A percentile compares a stretch with the other conserved stretches of the same genome.
These are phyloP conservation scores for Petrocephalus sullivani DNA, from an alignment of 2,797 vertebrate species.

Conservation along the genomic window DNA sequence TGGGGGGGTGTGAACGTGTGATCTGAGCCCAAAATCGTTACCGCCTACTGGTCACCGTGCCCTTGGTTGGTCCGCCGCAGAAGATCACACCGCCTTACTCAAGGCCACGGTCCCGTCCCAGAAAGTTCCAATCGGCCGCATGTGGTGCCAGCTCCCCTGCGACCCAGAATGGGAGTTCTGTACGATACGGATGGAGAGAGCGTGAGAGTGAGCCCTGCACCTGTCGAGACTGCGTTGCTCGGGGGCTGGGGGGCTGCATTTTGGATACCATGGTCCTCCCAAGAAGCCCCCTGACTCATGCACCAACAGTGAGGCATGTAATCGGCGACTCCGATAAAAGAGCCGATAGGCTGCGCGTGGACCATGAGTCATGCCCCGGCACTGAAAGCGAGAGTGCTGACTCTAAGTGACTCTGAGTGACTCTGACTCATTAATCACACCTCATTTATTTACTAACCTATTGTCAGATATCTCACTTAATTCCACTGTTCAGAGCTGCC, in stretches of 20 bases:
- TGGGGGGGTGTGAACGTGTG: constrained; percentile 58
- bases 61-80: constrained; percentile 56
- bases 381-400: not conserved
- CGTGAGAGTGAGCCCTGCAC: not conserved
- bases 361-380: not conserved
- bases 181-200: not conserved
- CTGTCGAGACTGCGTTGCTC: not conserved
- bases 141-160: not conserved
- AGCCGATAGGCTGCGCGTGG: not conserved
- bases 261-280: not conserved
- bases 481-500: not conserved
- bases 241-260: not conserved
- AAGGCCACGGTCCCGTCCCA: not conserved
- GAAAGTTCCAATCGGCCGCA: not conserved
- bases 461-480: not conserved
- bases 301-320: not conserved
- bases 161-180: not conserved
- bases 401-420: not conserved
- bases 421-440: not conserved
- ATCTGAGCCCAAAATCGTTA: constrained; percentile 72
- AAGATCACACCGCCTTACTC: not conserved
- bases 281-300: not conserved
- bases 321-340: not conserved
- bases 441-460: not conserved
- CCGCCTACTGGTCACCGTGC: constrained; percentile 62